A percentile compares a stretch with the other conserved stretches of the same genome.
phyloP scores from a whole-genome alignment of 2,888 invertebrate species.

The Odiellus spinosus region DNA sequence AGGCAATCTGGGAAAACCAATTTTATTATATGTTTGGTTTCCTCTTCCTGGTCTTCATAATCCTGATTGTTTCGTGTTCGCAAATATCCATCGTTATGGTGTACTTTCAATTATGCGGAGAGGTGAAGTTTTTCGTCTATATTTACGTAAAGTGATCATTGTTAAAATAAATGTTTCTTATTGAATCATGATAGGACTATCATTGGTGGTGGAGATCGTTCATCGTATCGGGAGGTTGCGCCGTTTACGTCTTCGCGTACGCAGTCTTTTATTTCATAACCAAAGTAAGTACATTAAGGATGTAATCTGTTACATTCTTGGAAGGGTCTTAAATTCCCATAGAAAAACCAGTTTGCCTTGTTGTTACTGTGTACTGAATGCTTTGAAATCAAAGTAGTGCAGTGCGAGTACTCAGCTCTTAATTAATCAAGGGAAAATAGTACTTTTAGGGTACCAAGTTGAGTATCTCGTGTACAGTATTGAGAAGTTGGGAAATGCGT shows the following conservation, averaged over 20 bases:
- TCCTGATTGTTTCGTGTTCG: conserved; percentile 92
- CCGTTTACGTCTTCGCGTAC: conserved; percentile 89
- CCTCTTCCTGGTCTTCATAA: conserved; percentile 90
- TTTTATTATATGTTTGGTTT: conserved; percentile 99
- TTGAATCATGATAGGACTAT: conserved; percentile 51
- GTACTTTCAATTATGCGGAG: conserved; percentile 98
- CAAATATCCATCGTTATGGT: conserved; percentile 94
- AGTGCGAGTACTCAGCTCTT: too few relatives aligned
- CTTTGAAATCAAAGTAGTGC: too few relatives aligned
- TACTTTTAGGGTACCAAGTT: too few relatives aligned
- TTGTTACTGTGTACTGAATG: too few relatives aligned
- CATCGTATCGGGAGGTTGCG: conserved; percentile 90
- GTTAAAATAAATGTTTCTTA: not conserved
- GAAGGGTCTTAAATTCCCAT: too few relatives aligned
- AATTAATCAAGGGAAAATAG: too few relatives aligned
- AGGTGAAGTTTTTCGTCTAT: conserved; percentile 39
- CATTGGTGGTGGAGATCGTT: conserved; percentile 98
- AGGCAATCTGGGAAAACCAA: conserved; percentile 50
- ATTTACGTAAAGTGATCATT: not conserved
- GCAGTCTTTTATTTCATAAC: conserved; percentile 96
- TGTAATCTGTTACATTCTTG: not conserved
- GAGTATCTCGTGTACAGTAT: too few relatives aligned
- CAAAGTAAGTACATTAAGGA: conserved; percentile 41
- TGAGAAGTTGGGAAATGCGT: too few relatives aligned
- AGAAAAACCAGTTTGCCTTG: too few relatives aligned